Conservation (phyloP, 2,113 vertebrate species). For the Bostrychus sinensis region DNA sequence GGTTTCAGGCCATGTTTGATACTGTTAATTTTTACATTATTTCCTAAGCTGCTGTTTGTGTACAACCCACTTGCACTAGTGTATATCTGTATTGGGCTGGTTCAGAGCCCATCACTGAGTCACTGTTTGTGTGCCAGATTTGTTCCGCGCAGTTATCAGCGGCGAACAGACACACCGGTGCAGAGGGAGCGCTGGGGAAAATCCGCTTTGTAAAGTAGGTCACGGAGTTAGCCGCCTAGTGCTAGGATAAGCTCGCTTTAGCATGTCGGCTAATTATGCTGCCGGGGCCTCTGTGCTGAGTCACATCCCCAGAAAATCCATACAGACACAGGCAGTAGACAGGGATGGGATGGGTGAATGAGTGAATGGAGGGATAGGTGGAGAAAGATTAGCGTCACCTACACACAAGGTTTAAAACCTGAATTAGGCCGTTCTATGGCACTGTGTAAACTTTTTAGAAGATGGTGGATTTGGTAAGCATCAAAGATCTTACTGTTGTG, state of each 20-base stretch:
- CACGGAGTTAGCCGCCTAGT: slow-evolving; percentile 71
- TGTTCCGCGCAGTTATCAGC: slow-evolving; percentile 62
- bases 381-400: slow-evolving; percentile 5
- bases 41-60: not conserved
- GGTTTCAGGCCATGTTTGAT: not conserved
- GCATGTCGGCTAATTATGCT: slow-evolving; percentile 71
- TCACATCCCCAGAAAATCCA: slow-evolving; percentile 65
- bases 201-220: slow-evolving; percentile 80
- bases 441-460: too few species aligned
- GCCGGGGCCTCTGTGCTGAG: slow-evolving; percentile 67
- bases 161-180: slow-evolving; percentile 60
- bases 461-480: not conserved
- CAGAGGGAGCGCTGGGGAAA: slow-evolving; percentile 68
- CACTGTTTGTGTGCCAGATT: slow-evolving; percentile 42
- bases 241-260: slow-evolving; percentile 67
- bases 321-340: slow-evolving; percentile 27
- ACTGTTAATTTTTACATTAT: not conserved
- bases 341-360: slow-evolving; percentile 12
- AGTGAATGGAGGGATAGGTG: slow-evolving; percentile 6
- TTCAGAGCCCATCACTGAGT: slow-evolving; percentile 21
- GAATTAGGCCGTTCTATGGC: not conserved
- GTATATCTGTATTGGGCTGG: slow-evolving; percentile 22
- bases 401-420: not conserved
- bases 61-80: not conserved
- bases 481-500: too few species aligned